Conservation (phyloP, 2,888 invertebrate genomes). For the Drosophila macrospina region DNA sequence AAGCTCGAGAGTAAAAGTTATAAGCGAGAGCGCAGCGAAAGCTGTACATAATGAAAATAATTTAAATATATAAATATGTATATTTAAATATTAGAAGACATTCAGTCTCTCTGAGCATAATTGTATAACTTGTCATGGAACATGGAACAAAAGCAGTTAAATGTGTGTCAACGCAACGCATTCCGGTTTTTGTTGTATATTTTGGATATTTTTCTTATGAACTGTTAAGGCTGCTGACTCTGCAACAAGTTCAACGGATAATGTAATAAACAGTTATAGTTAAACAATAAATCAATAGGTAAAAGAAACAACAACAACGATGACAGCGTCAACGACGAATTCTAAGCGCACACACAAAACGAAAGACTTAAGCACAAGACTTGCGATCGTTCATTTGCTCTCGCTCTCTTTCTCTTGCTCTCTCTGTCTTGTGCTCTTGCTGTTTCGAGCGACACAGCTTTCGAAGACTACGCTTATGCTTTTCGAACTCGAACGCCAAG, state of each 20-base stretch:
- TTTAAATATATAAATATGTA: background rate
- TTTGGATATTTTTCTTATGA: constrained; percentile 8
- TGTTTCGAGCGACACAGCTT: constrained; percentile 9
- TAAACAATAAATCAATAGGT: constrained; percentile 75
- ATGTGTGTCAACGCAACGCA: constrained; percentile 50
- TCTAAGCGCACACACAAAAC: constrained; percentile 48
- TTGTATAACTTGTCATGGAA: constrained; percentile 15
- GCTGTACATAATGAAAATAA: constrained; percentile 20
- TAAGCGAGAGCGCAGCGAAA: constrained; percentile 55
- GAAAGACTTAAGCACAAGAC: constrained; percentile 71
- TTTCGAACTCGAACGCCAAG: constrained; percentile 47
- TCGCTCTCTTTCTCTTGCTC: constrained; percentile 12
- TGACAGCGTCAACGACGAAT: constrained; percentile 33
- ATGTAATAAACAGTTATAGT: constrained; percentile 75
- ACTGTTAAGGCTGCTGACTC: constrained; percentile 34
- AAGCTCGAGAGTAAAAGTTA: constrained; percentile 75
- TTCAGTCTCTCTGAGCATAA: background rate
- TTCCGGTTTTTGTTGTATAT: constrained; percentile 21
- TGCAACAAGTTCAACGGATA: constrained; percentile 54
- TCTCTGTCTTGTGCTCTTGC: constrained; percentile 13
- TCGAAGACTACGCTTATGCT: constrained; percentile 16
- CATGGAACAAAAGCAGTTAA: constrained; percentile 37
- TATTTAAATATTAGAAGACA: constrained; percentile 1
- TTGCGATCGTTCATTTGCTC: constrained; percentile 33
- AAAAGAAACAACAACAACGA: constrained; percentile 9